A percentile compares a stretch with the other conserved stretches of the same genome.
Conservation (phyloP, 1,140 invertebrate genomes). For the Aphelinus certus region DNA sequence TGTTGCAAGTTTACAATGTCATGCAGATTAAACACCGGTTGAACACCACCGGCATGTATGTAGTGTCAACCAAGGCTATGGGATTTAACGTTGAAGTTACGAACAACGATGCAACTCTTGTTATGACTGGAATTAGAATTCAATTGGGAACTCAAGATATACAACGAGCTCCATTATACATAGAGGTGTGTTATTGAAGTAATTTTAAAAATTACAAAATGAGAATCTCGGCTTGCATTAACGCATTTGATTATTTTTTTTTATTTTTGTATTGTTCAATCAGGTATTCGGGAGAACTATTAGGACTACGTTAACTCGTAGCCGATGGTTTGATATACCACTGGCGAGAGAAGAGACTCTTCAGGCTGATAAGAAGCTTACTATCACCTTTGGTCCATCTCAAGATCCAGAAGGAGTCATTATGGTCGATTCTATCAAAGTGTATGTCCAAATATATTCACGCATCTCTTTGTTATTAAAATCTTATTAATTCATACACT, state of each 20-base stretch:
- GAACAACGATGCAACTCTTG: conserved; percentile 87
- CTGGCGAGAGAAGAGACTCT: conserved; percentile 94
- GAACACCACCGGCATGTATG: conserved; percentile 89
- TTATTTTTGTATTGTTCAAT: neutral
- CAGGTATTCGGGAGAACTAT: conserved; percentile 85
- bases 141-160: conserved; percentile 88
- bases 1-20: conserved; percentile 94
- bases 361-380: conserved; percentile 90
- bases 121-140: conserved; percentile 88
- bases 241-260: too few species aligned
- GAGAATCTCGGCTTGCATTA: too few species aligned
- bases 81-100: conserved; percentile 90
- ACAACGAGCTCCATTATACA: conserved; percentile 82
- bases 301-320: conserved; percentile 77
- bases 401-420: conserved; percentile 89
- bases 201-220: neutral
- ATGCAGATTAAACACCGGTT: conserved; percentile 94
- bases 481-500: neutral
- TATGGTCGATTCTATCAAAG: conserved; percentile 93
- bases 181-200: conserved; percentile 70
- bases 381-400: conserved; percentile 90
- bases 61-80: conserved; percentile 86
- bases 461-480: neutral
- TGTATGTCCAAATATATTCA: conserved; percentile 62
- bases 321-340: conserved; percentile 95